phyloP scores from a whole-genome alignment of 2,888 invertebrate species.

The Ennomos erosarius region DNA sequence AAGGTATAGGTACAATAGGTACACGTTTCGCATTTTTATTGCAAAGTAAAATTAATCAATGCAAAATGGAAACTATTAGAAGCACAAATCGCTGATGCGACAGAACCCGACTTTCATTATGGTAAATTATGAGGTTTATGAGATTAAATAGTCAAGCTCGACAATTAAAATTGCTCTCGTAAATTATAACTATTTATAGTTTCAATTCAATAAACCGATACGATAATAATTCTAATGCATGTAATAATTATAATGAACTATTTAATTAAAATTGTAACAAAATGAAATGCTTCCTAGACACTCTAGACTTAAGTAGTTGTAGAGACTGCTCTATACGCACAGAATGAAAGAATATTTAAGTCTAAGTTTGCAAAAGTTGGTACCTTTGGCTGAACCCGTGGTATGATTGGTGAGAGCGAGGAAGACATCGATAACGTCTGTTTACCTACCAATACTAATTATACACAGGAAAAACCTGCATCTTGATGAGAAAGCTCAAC shows the following conservation, averaged over 20 bases:
- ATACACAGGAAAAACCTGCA: too few relatives aligned
- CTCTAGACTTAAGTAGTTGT: too few relatives aligned
- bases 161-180: slow-evolving; percentile 27
- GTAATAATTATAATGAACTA: slow-evolving; percentile 17
- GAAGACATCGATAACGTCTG: too few relatives aligned
- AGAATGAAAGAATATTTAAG: slow-evolving; percentile 10
- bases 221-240: slow-evolving; percentile 21
- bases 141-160: too few relatives aligned
- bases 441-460: too few relatives aligned
- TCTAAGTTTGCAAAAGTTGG: too few relatives aligned
- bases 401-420: too few relatives aligned
- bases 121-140: slow-evolving; percentile 11
- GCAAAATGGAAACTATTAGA: slow-evolving; percentile 2
- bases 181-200: slow-evolving; percentile 28
- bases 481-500: too few relatives aligned
- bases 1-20: neutral
- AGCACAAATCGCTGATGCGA: slow-evolving; percentile 25
- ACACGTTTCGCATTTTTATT: slow-evolving; percentile 1
- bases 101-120: slow-evolving; percentile 21
- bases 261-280: slow-evolving; percentile 18
- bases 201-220: slow-evolving; percentile 32
- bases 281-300: neutral
- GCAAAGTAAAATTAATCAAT: neutral
- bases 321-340: slow-evolving; percentile 1
- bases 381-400: too few relatives aligned